phyloP scores from a whole-genome alignment of 2,113 vertebrate genomes.

The Micronycteris hirsuta region DNA sequence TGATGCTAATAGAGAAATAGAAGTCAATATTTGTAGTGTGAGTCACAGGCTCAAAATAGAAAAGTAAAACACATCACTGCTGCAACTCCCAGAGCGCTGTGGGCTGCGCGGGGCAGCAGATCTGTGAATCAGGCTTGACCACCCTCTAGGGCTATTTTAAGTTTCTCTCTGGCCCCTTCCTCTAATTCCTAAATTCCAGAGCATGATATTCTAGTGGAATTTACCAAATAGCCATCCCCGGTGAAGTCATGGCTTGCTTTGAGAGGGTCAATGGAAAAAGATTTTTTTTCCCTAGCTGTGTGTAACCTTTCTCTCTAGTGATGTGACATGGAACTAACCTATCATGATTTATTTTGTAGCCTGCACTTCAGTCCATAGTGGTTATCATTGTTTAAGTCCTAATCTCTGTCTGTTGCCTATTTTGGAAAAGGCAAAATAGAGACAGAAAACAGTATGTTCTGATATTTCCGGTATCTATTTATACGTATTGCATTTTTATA shows the following conservation, averaged over 20 bases:
- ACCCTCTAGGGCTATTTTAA: conserved; percentile 79
- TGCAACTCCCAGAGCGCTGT: conserved; percentile 77
- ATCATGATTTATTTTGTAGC: conserved; percentile 55
- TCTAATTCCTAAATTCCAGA: conserved; percentile 80
- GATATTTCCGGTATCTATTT: background rate
- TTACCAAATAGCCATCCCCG: conserved; percentile 61
- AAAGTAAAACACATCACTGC: conserved; percentile 81
- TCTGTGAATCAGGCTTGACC: conserved; percentile 76
- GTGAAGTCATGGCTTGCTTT: conserved; percentile 61
- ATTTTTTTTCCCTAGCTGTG: background rate
- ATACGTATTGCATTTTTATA: background rate
- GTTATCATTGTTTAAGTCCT: conserved; percentile 20
- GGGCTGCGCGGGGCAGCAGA: conserved; percentile 77
- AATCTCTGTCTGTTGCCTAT: conserved; percentile 11
- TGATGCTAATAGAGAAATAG: conserved; percentile 86
- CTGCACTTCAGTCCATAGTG: background rate
- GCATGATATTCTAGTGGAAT: conserved; percentile 73
- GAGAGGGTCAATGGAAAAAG: conserved; percentile 53
- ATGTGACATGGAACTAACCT: conserved; percentile 57
- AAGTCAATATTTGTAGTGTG: conserved; percentile 86
- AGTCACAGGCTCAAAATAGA: conserved; percentile 85
- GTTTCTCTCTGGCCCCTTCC: conserved; percentile 80
- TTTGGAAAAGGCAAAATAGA: background rate
- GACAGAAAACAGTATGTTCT: background rate
- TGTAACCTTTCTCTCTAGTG: conserved; percentile 60